These are phyloP conservation scores for Lycaon pictus DNA, from an alignment of 2,113 vertebrate genomes.

Conservation along the genomic window DNA sequence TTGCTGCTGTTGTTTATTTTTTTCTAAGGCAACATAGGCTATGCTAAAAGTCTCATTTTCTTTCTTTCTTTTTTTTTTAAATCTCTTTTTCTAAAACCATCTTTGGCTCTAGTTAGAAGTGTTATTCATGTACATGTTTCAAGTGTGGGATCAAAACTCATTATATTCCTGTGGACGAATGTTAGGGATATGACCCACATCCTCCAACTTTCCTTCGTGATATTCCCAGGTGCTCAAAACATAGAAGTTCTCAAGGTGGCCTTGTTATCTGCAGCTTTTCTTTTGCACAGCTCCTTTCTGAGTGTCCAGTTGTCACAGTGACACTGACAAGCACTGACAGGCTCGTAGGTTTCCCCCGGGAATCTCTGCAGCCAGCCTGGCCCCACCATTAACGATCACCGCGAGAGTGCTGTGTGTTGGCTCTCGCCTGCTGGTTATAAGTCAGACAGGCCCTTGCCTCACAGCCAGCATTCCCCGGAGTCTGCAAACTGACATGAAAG, in stretches of 20 bases:
- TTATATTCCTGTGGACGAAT: not conserved
- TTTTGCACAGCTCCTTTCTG: conserved; percentile 8
- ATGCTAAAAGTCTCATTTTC: not conserved
- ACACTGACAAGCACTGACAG: conserved; percentile 70
- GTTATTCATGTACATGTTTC: not conserved
- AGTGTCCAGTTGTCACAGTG: conserved; percentile 66
- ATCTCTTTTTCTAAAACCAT: not conserved
- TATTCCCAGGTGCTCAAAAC: not conserved
- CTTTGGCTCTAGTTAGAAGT: not conserved
- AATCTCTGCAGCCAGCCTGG: conserved; percentile 9
- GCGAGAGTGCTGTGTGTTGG: not conserved
- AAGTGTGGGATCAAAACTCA: not conserved
- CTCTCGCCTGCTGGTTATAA: not conserved
- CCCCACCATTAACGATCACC: conserved; percentile 12
- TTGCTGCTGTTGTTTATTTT: not conserved
- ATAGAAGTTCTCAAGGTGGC: conserved; percentile 46
- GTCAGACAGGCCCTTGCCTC: conserved; percentile 49
- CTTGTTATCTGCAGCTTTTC: conserved; percentile 36
- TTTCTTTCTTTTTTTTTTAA: not conserved
- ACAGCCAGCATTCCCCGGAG: not conserved
- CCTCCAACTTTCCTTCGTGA: not conserved
- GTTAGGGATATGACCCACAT: not conserved
- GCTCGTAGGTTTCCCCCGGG: conserved; percentile 36
- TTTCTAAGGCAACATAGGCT: not conserved
- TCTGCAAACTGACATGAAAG: conserved; percentile 42